phyloP scores from a whole-genome alignment of 1,140 invertebrate genomes.

The Lucilia sericata region DNA sequence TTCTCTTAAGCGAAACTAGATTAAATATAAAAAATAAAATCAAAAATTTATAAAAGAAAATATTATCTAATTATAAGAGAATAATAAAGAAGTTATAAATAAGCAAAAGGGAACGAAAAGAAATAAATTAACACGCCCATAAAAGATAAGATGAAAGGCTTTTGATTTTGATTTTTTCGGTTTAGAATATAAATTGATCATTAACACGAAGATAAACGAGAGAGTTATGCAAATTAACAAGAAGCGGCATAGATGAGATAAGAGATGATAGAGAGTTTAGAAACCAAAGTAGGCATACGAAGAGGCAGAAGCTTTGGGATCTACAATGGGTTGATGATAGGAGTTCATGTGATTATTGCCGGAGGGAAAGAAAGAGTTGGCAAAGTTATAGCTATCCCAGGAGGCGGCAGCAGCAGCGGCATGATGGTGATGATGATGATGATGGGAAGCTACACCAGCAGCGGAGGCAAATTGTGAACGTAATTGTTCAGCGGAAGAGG shows the following conservation, averaged over 20 bases:
- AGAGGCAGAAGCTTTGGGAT: constrained; percentile 54
- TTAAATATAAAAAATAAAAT: neutral
- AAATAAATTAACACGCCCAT: neutral
- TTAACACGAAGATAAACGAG: neutral
- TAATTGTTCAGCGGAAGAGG: constrained; percentile 61
- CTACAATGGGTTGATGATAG: constrained; percentile 56
- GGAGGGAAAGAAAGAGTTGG: constrained; percentile 58
- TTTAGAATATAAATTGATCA: neutral
- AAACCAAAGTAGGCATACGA: constrained; percentile 63
- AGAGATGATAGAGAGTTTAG: constrained; percentile 45
- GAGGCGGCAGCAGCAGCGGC: constrained; percentile 47
- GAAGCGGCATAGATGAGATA: neutral
- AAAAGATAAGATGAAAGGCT: too few species aligned
- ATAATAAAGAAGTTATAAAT: neutral
- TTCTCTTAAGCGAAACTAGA: neutral
- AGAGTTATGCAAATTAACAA: neutral
- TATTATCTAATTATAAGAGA: neutral
- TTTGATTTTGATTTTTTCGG: too few species aligned
- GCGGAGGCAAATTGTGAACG: constrained; percentile 63
- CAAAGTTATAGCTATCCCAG: constrained; percentile 65
- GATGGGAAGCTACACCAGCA: constrained; percentile 58
- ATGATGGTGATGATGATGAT: constrained; percentile 45
- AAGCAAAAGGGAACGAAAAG: neutral
- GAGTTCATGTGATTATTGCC: constrained; percentile 55
- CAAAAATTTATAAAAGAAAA: neutral